phyloP scores from a whole-genome alignment of 2,113 vertebrate species.

The Onychorhynchus coronatus region DNA sequence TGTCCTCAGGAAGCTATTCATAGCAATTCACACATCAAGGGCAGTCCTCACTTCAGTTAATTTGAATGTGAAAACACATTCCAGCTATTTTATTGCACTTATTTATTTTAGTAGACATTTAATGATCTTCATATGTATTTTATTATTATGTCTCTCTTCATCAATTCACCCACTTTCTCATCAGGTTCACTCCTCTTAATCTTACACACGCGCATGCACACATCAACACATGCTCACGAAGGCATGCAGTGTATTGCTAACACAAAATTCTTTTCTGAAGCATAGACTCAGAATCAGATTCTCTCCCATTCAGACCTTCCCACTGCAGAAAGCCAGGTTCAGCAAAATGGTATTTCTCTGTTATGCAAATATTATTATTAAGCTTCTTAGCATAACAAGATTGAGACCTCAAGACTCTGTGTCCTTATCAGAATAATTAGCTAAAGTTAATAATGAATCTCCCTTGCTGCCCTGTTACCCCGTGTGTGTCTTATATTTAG shows the following conservation, averaged over 20 bases:
- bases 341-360: neutral
- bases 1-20: constrained; percentile 14
- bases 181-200: neutral
- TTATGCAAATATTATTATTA: neutral
- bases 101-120: neutral
- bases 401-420: neutral
- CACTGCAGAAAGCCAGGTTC: neutral
- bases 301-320: neutral
- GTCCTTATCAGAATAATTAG: constrained; percentile 3
- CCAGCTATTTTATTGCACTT: neutral
- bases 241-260: neutral
- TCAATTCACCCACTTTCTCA: neutral
- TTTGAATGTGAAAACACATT: neutral
- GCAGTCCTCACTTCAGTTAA: neutral
- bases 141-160: neutral
- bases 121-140: neutral
- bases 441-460: neutral
- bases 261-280: neutral
- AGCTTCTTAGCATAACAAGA: neutral
- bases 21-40: neutral
- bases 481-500: neutral
- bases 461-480: neutral
- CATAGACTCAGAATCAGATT: neutral
- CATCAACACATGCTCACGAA: neutral
- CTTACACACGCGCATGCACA: too few relatives aligned